Evolutionary conservation across 2,113 vertebrate species (phyloP).

Genomic region (Rhinolophus ferrumequinum): DNA sequence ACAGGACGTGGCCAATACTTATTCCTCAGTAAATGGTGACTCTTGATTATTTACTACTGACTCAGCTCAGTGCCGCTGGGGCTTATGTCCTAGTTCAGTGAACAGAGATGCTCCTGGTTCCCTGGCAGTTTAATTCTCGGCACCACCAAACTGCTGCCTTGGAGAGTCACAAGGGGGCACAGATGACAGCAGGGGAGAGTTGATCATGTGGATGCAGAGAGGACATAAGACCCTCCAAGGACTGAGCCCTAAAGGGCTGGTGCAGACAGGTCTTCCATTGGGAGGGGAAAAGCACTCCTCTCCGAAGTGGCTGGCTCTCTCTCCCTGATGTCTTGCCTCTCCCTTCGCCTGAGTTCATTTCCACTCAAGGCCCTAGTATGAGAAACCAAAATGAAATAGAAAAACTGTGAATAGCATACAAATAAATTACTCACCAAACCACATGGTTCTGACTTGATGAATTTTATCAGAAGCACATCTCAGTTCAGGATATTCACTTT

Average conservation of each 20-base stretch:
- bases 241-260: background rate
- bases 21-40: background rate
- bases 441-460: background rate
- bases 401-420: background rate
- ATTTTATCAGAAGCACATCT: background rate
- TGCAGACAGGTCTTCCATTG: accelerated
- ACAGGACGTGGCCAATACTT: background rate
- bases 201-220: background rate
- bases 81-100: background rate
- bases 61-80: background rate
- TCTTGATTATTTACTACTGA: background rate
- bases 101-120: background rate
- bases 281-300: background rate
- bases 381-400: constrained; percentile 32
- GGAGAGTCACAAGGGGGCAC: background rate
- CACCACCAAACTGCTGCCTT: background rate
- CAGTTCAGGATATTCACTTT: background rate
- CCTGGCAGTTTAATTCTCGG: background rate
- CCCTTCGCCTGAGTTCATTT: background rate
- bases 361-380: background rate
- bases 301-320: background rate
- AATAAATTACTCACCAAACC: background rate
- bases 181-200: background rate
- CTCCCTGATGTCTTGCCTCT: background rate
- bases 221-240: background rate